These are phyloP conservation scores for Sceliomorpha sp. DNA, from an alignment of 2,888 invertebrate genomes.

Conservation along the genomic window DNA sequence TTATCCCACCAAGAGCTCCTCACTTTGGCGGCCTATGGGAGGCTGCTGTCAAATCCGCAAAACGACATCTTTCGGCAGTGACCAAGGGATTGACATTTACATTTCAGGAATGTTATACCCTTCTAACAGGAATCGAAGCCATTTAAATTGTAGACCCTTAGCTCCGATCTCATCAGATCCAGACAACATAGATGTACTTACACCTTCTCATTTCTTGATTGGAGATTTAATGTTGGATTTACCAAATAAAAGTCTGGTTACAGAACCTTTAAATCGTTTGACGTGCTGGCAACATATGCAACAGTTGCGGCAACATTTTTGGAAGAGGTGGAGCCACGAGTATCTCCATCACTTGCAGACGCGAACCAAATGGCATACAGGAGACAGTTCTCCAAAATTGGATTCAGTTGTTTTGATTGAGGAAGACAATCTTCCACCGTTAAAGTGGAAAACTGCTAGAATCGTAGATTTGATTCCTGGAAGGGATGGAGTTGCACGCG, in stretches of 20 bases:
- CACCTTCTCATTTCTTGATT: no score
- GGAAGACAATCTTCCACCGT: slow-evolving; percentile 2
- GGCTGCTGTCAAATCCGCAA: slow-evolving; percentile 59
- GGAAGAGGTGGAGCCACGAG: slow-evolving; percentile 5
- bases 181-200: no score
- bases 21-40: slow-evolving; percentile 60
- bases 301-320: slow-evolving; percentile 2
- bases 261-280: no score
- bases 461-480: background rate
- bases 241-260: no score
- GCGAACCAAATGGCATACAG: slow-evolving; percentile 9
- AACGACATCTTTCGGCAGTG: slow-evolving; percentile 45
- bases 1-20: slow-evolving; percentile 35
- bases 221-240: no score
- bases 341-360: slow-evolving; percentile 19
- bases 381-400: background rate
- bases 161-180: slow-evolving; percentile 29
- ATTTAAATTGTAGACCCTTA: slow-evolving; percentile 52
- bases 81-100: slow-evolving; percentile 9
- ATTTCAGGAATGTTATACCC: slow-evolving; percentile 56
- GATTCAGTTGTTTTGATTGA: slow-evolving; percentile 5
- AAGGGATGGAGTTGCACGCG: background rate
- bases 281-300: slow-evolving; percentile 8
- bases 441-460: slow-evolving; percentile 1
- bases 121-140: slow-evolving; percentile 53